Conservation (phyloP, 2,888 invertebrate genomes). For the Metallyticus violacea region DNA sequence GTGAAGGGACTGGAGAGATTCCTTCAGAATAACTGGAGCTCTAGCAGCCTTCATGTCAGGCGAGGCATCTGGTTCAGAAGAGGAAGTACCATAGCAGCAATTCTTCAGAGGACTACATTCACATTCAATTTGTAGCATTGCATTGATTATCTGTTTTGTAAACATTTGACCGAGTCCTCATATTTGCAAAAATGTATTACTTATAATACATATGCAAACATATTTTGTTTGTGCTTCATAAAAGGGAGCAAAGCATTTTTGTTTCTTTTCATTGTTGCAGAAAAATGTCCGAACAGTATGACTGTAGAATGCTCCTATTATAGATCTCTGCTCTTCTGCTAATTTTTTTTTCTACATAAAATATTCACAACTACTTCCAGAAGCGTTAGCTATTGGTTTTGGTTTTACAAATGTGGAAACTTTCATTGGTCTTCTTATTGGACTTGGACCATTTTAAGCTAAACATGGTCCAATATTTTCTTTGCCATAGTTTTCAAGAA, state of each 20-base stretch:
- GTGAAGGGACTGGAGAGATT: neutral
- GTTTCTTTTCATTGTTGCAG: neutral
- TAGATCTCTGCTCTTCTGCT: neutral
- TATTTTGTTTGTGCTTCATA: too few species aligned
- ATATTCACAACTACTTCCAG: neutral
- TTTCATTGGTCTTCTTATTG: neutral
- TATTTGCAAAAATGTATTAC: neutral
- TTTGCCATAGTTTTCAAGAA: neutral
- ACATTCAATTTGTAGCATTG: neutral
- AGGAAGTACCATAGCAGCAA: neutral
- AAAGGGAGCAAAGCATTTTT: neutral
- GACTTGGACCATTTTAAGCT: neutral
- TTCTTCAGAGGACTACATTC: neutral
- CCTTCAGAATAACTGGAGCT: neutral
- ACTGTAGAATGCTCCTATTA: neutral
- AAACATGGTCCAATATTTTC: neutral
- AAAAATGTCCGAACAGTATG: neutral
- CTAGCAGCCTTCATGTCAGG: too few species aligned
- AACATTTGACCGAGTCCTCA: neutral
- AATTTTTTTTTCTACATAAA: neutral
- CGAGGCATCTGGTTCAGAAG: neutral
- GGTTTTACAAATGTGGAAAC: neutral
- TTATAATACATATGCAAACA: too few species aligned
- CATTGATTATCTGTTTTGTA: neutral
- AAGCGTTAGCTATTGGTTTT: neutral